A percentile compares a stretch with the other conserved stretches of the same genome.
These are phyloP conservation scores for Villa cingulata DNA, from an alignment of 2,888 invertebrate genomes.

Conservation along the genomic window DNA sequence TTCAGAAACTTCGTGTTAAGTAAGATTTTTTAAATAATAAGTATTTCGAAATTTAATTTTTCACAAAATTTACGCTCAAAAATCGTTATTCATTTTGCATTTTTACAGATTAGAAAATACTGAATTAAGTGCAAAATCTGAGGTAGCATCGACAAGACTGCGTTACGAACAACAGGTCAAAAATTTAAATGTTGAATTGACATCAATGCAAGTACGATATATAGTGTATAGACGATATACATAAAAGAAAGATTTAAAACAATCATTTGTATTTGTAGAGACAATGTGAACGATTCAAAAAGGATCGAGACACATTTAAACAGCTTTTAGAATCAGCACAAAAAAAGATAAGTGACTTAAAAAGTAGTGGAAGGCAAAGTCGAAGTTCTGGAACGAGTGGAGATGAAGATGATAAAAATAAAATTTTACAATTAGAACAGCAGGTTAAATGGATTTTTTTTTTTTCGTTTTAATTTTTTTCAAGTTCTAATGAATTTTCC, in stretches of 20 bases:
- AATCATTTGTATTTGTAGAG: slow-evolving; percentile 22
- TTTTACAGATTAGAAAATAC: slow-evolving; percentile 42
- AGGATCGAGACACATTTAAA: slow-evolving; percentile 78
- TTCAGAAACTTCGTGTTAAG: slow-evolving; percentile 53
- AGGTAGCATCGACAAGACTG: slow-evolving; percentile 65
- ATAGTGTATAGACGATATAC: neutral
- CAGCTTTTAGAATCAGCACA: slow-evolving; percentile 82
- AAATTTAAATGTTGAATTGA: slow-evolving; percentile 67
- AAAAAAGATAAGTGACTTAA: slow-evolving; percentile 65
- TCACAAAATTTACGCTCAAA: neutral
- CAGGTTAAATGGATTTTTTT: slow-evolving; percentile 45
- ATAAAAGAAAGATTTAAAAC: neutral
- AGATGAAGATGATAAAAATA: slow-evolving; percentile 61
- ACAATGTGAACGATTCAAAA: slow-evolving; percentile 53
- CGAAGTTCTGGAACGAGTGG: slow-evolving; percentile 55
- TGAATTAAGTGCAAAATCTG: slow-evolving; percentile 61
- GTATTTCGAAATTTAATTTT: slow-evolving; percentile 36
- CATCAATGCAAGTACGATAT: slow-evolving; percentile 54
- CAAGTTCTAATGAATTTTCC: too few species aligned
- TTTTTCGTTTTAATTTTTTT: too few species aligned
- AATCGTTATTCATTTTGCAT: neutral
- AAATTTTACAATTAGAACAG: slow-evolving; percentile 62
- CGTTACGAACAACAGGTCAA: slow-evolving; percentile 75
- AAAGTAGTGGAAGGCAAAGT: slow-evolving; percentile 43
- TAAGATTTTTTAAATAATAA: slow-evolving; percentile 21